These are phyloP conservation scores for Holothuria leucospilota DNA, from an alignment of 53 echinoderm and acorn worm species.

Conservation along the genomic window DNA sequence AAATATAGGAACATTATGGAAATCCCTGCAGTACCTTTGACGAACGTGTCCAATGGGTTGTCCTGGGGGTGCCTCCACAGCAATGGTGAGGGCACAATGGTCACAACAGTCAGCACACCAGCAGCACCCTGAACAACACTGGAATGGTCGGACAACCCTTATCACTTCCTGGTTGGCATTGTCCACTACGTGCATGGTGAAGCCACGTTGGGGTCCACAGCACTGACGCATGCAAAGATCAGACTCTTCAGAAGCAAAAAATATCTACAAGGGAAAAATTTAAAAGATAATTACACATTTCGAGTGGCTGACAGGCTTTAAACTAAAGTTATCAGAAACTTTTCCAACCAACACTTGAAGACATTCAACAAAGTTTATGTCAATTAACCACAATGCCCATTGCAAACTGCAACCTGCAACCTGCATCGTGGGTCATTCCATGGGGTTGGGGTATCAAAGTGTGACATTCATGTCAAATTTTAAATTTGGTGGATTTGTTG, in stretches of 20 bases:
- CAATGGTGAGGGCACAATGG: constrained; percentile 14
- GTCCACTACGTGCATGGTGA: constrained; percentile 17
- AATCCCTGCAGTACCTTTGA: constrained; percentile 1
- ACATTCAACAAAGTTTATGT: too few species aligned
- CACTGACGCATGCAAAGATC: constrained; percentile 15
- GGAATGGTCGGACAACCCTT: constrained; percentile 20
- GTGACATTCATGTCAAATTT: too few species aligned
- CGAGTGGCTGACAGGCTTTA: neutral
- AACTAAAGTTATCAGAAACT: neutral
- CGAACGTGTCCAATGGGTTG: constrained; percentile 24
- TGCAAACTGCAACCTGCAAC: too few species aligned
- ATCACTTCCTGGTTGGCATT: neutral
- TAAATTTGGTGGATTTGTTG: too few species aligned
- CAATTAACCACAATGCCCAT: neutral
- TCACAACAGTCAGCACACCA: constrained; percentile 36
- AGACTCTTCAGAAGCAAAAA: constrained; percentile 49
- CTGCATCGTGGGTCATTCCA: too few species aligned
- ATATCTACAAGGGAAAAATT: neutral
- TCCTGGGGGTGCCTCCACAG: constrained; percentile 33
- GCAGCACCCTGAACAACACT: constrained; percentile 30
- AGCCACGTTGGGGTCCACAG: constrained; percentile 13
- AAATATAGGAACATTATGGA: too few species aligned
- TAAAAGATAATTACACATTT: neutral
- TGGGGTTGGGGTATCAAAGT: too few species aligned
- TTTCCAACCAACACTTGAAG: neutral